Evolutionary conservation across 2,888 invertebrate genomes (phyloP), one percentile per base, ranked within the genome.

Genomic region (Scrobipalpa costella): DNA sequence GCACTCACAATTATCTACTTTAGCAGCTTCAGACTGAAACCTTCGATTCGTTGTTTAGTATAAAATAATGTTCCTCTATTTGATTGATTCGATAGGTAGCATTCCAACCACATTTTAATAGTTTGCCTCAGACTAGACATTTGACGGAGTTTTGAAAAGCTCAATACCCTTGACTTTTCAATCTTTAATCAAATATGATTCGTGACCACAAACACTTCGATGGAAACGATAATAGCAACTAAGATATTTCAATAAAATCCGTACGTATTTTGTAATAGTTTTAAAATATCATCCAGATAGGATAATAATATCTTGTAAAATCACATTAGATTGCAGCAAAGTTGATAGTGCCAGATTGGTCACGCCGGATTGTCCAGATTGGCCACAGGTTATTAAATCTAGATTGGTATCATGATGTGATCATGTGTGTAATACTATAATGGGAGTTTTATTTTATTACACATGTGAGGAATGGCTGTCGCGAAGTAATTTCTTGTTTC

Each of bases 401-500:
- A 15, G 34, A 55, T 55, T 55, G 34, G 55, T 15, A 55, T 34
- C 15, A 21, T 55, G 27, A 55, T n/a, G 55, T 34, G 55, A 55
- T 55, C 33, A 11, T 2, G 55, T 27, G 55, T 27, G 49, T 49
- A 49, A 49, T 15, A 1, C 19, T 21, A 50, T 50, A 21, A 50
- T 21, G n/a, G 15, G 11, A 50, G 50, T 50, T 50, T 21, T 50
- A 49, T 49, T 19, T 17, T 17, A 21, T 50, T 50, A n/a, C n/a
- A 7, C 13, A 15, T 49, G 15, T 15, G 7, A 15, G 19, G 15
- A 27, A 27, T 33, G 7, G 33, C 21, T 27, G 33, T 55, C 55
- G 11, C 55, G n/a, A 55, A 8, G 13, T 34, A n/a, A 15, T 27
- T n/a, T 47, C 47, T 36, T 36, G 36, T 36, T 36, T 36, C 36